Conservation (phyloP, 2,113 vertebrate genomes). For the Leucopsar rothschildi region DNA sequence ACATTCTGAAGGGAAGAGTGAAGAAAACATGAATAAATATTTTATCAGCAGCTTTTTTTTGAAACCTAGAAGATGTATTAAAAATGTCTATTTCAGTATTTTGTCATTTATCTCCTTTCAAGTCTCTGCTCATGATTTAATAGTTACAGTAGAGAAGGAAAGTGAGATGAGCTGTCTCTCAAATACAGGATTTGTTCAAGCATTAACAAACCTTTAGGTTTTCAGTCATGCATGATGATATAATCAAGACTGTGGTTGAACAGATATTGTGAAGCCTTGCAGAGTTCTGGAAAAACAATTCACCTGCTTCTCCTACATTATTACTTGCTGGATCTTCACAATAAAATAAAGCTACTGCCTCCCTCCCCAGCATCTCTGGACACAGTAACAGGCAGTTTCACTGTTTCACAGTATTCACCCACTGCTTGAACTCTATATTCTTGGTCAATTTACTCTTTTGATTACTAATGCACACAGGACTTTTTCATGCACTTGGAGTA, state of each 20-base stretch:
- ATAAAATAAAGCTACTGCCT: not conserved
- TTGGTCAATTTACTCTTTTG: not conserved
- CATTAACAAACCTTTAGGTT: not conserved
- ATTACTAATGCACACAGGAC: not conserved
- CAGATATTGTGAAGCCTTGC: not conserved
- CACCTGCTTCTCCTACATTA: not conserved
- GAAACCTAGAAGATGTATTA: not conserved
- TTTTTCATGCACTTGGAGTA: not conserved
- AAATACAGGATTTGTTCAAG: not conserved
- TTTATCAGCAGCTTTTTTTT: not conserved
- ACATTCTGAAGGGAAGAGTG: not conserved
- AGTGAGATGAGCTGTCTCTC: not conserved
- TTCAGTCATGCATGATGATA: not conserved
- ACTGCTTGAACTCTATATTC: not conserved
- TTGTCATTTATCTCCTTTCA: not conserved
- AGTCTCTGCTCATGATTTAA: not conserved
- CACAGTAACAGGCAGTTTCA: not conserved
- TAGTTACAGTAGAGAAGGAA: not conserved
- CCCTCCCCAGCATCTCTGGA: not conserved
- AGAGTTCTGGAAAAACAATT: not conserved
- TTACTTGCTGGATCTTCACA: not conserved
- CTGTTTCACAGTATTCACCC: not conserved
- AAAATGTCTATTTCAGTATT: not conserved
- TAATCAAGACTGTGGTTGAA: not conserved
- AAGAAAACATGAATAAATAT: not conserved